These are phyloP conservation scores for Recurvirostra avosetta DNA, from an alignment of 2,113 vertebrate species.

Conservation along the genomic window DNA sequence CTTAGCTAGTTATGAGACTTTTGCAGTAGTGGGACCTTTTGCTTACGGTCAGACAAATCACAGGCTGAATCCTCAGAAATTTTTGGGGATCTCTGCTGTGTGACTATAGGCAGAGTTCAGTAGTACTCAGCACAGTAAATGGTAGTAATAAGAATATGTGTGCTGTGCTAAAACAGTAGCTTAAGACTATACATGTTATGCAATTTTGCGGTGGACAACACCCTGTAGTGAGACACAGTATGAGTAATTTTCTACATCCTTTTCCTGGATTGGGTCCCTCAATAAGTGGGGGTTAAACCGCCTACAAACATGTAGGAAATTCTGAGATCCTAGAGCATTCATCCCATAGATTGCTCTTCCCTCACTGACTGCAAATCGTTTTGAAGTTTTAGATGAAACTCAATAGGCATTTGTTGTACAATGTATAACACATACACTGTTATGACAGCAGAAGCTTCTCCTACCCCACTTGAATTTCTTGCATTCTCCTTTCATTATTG, in stretches of 20 bases:
- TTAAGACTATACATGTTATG: neutral
- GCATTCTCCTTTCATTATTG: neutral
- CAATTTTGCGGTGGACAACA: neutral
- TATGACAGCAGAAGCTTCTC: neutral
- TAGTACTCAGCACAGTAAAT: neutral
- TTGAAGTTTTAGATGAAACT: neutral
- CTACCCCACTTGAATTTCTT: neutral
- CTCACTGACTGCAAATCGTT: neutral
- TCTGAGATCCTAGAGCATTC: neutral
- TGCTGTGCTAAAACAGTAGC: neutral
- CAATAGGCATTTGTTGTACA: neutral
- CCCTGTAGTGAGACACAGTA: neutral
- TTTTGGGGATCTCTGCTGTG: rapidly evolving
- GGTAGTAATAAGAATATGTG: neutral
- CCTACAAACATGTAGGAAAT: neutral
- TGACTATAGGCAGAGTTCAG: neutral
- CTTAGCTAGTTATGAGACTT: neutral
- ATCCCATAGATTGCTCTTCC: neutral
- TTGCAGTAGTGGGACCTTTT: neutral
- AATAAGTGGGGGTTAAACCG: neutral
- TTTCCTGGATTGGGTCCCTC: neutral
- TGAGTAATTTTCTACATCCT: neutral
- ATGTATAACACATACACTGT: neutral
- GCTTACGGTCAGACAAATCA: neutral
- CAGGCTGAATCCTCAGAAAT: neutral